Conservation (phyloP, 2,113 vertebrate species). For the Empidonax alnorum region DNA sequence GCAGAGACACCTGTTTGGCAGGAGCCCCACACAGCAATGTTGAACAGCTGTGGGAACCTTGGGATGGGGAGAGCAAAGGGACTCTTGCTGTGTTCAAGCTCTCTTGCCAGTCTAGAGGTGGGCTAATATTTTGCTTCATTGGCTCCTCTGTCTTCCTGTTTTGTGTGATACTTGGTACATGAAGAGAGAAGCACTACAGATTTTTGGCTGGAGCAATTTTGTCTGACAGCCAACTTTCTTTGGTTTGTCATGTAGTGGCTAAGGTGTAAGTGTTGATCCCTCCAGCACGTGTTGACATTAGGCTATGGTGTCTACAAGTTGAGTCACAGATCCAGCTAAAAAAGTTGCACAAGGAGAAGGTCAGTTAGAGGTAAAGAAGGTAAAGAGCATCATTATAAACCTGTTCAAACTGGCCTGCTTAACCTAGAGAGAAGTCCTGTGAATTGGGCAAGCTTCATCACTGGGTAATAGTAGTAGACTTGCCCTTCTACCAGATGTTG, state of each 20-base stretch:
- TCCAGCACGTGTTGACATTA: not conserved
- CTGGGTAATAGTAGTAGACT: not conserved
- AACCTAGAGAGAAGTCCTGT: not conserved
- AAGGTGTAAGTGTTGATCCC: not conserved
- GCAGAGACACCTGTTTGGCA: constrained; percentile 51
- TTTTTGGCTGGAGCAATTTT: not conserved
- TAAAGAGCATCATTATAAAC: not conserved
- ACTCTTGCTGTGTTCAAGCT: not conserved
- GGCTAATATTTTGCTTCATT: not conserved
- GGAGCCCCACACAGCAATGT: not conserved
- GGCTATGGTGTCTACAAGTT: not conserved
- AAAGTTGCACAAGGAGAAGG: not conserved
- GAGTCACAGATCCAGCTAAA: not conserved
- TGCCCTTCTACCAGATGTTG: not conserved
- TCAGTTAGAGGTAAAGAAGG: not conserved
- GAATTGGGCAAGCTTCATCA: not conserved
- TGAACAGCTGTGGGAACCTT: constrained; percentile 9
- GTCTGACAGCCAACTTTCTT: not conserved
- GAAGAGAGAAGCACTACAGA: not conserved
- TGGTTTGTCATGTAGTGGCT: not conserved
- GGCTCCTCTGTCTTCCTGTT: not conserved
- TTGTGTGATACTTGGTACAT: not conserved
- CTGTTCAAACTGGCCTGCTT: not conserved
- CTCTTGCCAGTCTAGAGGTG: not conserved
- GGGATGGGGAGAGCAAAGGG: not conserved